Base-by-base conservation (phyloP, 2,797 vertebrate genomes). In the Labeo calbasu region DNA sequence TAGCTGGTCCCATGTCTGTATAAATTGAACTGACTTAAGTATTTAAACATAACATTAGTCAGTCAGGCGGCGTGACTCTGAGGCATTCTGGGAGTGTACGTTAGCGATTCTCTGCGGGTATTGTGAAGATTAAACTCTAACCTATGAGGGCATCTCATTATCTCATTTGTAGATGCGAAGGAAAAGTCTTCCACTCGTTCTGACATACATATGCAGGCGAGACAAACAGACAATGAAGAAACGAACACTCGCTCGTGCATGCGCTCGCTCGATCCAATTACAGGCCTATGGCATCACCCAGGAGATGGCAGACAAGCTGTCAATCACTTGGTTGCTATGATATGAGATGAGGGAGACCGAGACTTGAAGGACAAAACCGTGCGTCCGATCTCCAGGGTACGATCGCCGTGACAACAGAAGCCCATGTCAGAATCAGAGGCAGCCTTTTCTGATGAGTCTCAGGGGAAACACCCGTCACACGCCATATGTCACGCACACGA, bases 251-350 rank as follows among this genome's bases (percentile, higher is more conserved):
- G 19, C 36, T 73, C 28, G 32, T 36, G 9, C 28, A 7, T 63
- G 19, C 12, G 0, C 28, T 65, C 19, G 2, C 59, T 55, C 7
- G 4, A 50, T 80, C 57, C 87, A 88, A 83, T 84, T 82, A 82
- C 73, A 76, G 69, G 23, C 77, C 53, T 78, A 14, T 28, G 78
- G 78, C 14, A 48, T 82, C 72, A 53, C 80, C 69, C 32, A 32
- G 79, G 68, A 85, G 68, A 85, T 28, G 77, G 53, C 84, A 21
- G 53, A 36, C 66, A 71, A 50, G 51, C 82, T 85, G 84, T 88
- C 88, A 84, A 83, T 89, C 85, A 88, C 80, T 19, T 23, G 15
- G 68, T 51, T 72, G 75, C 75, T 81, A 72, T 82, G 75, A 84
- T 82, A 84, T 82, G 73, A 85, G 50, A 66, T n/a, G 48, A 40